phyloP scores from a whole-genome alignment of 2,888 invertebrate genomes.

The Oligia latruncula region DNA sequence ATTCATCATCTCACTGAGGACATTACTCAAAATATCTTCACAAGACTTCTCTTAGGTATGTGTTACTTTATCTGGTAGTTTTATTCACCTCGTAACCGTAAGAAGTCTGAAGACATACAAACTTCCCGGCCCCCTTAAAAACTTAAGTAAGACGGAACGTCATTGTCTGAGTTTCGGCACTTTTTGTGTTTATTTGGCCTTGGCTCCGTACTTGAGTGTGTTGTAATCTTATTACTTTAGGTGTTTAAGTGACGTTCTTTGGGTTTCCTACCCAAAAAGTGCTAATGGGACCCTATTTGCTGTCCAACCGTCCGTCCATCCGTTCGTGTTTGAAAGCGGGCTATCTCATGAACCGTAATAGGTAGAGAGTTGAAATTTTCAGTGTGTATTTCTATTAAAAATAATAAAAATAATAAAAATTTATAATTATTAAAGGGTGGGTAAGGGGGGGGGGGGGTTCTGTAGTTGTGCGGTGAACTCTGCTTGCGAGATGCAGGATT shows the following conservation, averaged over 20 bases:
- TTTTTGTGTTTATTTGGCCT: conserved; percentile 35
- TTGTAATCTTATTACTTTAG: conserved; percentile 12
- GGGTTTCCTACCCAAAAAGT: not conserved
- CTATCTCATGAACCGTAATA: not conserved
- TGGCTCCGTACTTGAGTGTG: conserved; percentile 16
- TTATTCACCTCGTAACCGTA: conserved; percentile 48
- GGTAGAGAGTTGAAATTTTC: not conserved
- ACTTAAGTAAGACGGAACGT: conserved; percentile 46
- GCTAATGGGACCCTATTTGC: not conserved
- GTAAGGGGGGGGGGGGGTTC: too few species aligned
- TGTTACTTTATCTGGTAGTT: conserved; percentile 43
- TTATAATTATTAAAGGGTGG: too few species aligned
- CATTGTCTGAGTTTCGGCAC: conserved; percentile 48
- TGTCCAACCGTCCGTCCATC: not conserved
- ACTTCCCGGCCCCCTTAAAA: conserved; percentile 52
- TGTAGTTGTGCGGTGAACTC: too few species aligned
- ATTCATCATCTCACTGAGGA: not conserved
- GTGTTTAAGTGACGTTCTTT: not conserved
- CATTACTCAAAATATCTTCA: conserved; percentile 22
- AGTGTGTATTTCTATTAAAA: too few species aligned
- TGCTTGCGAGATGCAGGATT: too few species aligned
- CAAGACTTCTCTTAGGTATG: not conserved
- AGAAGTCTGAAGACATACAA: conserved; percentile 29
- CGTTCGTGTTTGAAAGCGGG: not conserved
- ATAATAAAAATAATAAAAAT: too few species aligned